Evolutionary conservation across 1,140 invertebrate genomes (phyloP), one percentile per base, ranked within the genome.

Genomic region (Anadara kagoshimensis): DNA sequence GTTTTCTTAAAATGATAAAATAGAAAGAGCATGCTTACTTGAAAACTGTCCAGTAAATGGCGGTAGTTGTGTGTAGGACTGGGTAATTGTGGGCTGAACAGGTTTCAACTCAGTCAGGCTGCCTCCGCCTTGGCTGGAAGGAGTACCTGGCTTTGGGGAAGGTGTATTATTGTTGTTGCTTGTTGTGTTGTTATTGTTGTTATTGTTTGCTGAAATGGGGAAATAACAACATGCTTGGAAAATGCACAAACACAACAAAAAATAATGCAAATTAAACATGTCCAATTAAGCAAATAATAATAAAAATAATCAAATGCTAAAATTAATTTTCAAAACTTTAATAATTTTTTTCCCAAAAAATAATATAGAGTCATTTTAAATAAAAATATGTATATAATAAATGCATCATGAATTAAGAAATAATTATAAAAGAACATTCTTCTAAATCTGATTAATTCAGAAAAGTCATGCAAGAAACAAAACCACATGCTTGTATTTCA

Each of bases 41-140:
- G 73, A 70, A 67, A 75, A 75, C 51, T 75, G 73, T 70, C 73
- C 73, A 18, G 73, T 65, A 41, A 75, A 75, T 61, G 73, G 70
- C 54, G 73, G 73, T 47, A 75, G 54, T 57, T 67, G 67, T 43
- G 73, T 69, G 54, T 70, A 75, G 44, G 73, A 59, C 68, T 75
- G 73, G 62, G 73, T 63, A 36, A 71, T 41, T 47, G 73, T 75
- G 73, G 73, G 73, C 66, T 75, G 73, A 69, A 75, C 73, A 63
- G 73, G 73, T 67, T 75, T 75, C 57, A 75, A 68, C 68, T 75
- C 73, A 53, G 73, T 75, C 73, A 75, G 63, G 73, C 70, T 75
- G 63, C 62, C 70, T 66, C 66, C 62, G 49, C 68, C 73, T 57
- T 61, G 59, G 54, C 68, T 58, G 54, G 73, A 66, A 64, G 73